Conservation (phyloP, 2,797 vertebrate species). For the Saguinus oedipus region DNA sequence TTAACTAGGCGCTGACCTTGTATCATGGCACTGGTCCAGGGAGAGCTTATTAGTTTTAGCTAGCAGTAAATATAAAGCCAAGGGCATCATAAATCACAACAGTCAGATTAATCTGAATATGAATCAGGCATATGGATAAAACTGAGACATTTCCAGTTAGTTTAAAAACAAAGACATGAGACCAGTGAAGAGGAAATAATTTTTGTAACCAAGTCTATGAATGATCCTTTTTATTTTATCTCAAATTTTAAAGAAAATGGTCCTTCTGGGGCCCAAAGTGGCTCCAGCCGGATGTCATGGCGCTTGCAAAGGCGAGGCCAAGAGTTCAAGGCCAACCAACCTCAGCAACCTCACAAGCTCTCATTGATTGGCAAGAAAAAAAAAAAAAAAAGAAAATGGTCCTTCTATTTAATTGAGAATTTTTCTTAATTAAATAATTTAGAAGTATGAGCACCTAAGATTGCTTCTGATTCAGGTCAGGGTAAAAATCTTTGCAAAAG, state of each 20-base stretch:
- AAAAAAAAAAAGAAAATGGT: background rate
- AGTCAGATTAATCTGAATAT: slow-evolving; percentile 50
- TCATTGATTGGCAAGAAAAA: no score
- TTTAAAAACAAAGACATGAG: background rate
- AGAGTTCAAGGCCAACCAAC: no score
- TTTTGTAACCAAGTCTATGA: background rate
- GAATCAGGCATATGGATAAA: slow-evolving; percentile 42
- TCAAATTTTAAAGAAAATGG: background rate
- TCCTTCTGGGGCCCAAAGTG: background rate
- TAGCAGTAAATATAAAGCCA: slow-evolving; percentile 52
- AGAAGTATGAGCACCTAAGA: background rate
- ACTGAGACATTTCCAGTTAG: background rate
- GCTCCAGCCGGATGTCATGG: no score
- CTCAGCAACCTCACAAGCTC: no score
- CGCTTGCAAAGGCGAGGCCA: no score
- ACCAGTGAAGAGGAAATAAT: background rate
- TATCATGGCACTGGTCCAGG: slow-evolving; percentile 39
- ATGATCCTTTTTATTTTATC: background rate
- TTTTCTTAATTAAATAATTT: slow-evolving; percentile 11
- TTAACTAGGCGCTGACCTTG: slow-evolving; percentile 55
- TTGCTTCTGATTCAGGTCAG: background rate
- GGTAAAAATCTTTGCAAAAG: background rate
- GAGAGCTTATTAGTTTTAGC: slow-evolving; percentile 62
- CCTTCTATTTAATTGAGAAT: background rate
- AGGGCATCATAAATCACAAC: slow-evolving; percentile 62